phyloP scores from a whole-genome alignment of 2,797 vertebrate genomes.

The Siniperca undulata region DNA sequence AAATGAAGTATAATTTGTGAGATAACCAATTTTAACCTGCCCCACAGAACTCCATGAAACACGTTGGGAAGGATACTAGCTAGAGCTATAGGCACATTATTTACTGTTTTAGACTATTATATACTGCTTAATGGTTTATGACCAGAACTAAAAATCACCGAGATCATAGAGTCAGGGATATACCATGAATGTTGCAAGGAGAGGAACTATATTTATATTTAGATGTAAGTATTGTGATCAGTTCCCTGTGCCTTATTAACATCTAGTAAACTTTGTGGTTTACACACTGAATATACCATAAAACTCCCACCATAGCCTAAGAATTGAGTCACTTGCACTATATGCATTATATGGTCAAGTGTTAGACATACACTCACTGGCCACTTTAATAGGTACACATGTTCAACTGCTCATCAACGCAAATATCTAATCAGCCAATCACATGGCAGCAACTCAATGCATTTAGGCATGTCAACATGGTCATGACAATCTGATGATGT shows the following conservation, averaged over 20 bases:
- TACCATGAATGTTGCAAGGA: background rate
- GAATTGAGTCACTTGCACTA: background rate
- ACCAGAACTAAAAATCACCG: slow-evolving; percentile 1
- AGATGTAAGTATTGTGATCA: background rate
- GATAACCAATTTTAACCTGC: background rate
- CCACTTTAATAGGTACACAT: too few relatives aligned
- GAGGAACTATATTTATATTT: background rate
- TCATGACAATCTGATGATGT: too few relatives aligned
- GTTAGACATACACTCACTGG: background rate
- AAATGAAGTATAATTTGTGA: background rate
- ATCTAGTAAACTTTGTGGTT: background rate
- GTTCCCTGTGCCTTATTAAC: background rate
- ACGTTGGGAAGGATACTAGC: background rate
- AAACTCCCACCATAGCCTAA: background rate
- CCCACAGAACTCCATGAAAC: background rate
- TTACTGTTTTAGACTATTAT: background rate
- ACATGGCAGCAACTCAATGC: too few relatives aligned
- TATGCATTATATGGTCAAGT: background rate
- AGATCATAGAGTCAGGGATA: background rate
- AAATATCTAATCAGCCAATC: too few relatives aligned
- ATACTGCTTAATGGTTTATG: slow-evolving; percentile 2
- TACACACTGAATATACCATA: background rate
- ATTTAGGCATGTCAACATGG: too few relatives aligned
- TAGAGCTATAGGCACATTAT: background rate
- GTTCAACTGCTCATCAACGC: too few relatives aligned